Evolutionary conservation across 2,888 invertebrate species (phyloP).

Genomic region (Machimus atricapillus): DNA sequence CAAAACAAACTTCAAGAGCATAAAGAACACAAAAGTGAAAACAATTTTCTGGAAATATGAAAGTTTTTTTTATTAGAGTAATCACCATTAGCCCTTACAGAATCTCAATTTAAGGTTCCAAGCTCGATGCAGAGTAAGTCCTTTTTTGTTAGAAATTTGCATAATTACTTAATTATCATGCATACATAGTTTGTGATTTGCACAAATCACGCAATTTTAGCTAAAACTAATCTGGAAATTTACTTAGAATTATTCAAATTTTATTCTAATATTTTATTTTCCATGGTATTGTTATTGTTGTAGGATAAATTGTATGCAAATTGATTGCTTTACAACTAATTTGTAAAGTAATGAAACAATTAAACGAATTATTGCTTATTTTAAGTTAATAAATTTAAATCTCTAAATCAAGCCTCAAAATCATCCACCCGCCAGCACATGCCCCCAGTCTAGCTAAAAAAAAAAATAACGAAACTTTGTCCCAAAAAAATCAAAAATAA

Average conservation of each 20-base stretch:
- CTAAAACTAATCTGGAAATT: background rate
- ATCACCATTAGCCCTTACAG: too few species aligned
- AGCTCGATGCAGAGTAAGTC: background rate
- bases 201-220: background rate
- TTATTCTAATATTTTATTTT: background rate
- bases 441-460: background rate
- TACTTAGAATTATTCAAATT: background rate
- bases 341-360: too few species aligned
- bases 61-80: too few species aligned
- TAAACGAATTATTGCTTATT: background rate
- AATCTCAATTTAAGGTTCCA: background rate
- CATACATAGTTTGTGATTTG: background rate
- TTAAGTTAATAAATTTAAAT: background rate
- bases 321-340: too few species aligned
- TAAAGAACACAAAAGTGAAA: too few species aligned
- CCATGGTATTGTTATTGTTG: background rate
- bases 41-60: too few species aligned
- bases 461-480: background rate
- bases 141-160: background rate
- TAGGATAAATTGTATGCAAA: too few species aligned
- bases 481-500: background rate
- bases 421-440: constrained; percentile 2
- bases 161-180: background rate
- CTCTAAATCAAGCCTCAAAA: background rate
- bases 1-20: too few species aligned